Percentiles rank a stretch among this genome's conserved stretches.
phyloP scores from a whole-genome alignment of 2,113 vertebrate species.

The Acrocephalus arundinaceus region DNA sequence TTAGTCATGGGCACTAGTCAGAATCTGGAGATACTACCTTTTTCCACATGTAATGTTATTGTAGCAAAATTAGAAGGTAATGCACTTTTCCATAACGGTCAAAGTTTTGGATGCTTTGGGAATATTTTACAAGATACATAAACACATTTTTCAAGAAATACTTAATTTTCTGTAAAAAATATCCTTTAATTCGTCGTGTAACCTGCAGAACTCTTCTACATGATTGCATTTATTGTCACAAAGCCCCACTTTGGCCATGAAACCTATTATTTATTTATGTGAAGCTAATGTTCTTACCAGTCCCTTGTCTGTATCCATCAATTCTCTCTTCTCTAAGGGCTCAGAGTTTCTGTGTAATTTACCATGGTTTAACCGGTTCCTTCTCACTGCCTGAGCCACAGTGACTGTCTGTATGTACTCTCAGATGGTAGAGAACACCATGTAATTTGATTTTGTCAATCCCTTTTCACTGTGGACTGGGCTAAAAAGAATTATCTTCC shows the following conservation, averaged over 20 bases:
- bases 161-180: neutral
- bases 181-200: neutral
- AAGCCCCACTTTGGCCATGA: neutral
- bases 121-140: neutral
- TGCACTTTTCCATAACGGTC: neutral
- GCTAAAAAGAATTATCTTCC: conserved; percentile 26
- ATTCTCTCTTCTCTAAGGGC: neutral
- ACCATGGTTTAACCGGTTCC: neutral
- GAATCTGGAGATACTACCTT: neutral
- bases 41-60: neutral
- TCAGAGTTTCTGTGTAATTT: neutral
- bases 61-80: neutral
- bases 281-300: neutral
- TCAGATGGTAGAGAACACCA: neutral
- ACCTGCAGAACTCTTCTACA: neutral
- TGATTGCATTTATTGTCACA: neutral
- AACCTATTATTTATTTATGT: neutral
- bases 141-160: neutral
- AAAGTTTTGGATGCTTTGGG: neutral
- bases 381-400: neutral
- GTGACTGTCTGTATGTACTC: neutral
- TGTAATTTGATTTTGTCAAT: conserved; percentile 34
- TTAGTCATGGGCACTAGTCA: neutral
- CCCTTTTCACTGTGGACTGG: neutral
- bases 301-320: neutral